phyloP scores from a whole-genome alignment of 2,797 vertebrate species.

The Enteromius fasciolatus region DNA sequence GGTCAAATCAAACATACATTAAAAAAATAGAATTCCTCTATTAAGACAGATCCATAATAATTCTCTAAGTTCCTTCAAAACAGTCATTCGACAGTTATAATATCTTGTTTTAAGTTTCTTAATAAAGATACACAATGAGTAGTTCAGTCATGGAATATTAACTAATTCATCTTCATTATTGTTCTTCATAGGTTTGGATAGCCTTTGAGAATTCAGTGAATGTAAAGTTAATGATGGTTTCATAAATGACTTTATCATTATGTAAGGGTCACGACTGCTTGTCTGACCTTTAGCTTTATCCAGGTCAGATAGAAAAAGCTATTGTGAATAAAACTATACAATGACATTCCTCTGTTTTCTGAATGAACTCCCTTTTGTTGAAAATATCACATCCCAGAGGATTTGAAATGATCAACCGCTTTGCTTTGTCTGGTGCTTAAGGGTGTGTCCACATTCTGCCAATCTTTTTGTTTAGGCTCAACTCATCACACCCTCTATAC shows the following conservation, averaged over 20 bases:
- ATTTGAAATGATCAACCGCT: background rate
- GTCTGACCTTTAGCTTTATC: background rate
- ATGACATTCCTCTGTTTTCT: constrained; percentile 8
- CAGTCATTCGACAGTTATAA: background rate
- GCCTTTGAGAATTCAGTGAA: background rate
- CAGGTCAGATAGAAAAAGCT: constrained; percentile 37
- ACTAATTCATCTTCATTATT: background rate
- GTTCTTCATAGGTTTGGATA: background rate
- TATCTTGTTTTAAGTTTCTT: background rate
- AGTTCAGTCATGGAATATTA: background rate
- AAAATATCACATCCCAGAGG: constrained; percentile 34
- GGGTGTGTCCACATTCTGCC: constrained; percentile 39
- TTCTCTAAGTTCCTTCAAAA: background rate
- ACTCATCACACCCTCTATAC: constrained; percentile 47
- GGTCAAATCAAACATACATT: background rate
- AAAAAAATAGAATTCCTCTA: constrained; percentile 20
- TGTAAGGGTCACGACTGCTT: background rate
- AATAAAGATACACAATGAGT: background rate
- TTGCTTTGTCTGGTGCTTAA: constrained; percentile 1
- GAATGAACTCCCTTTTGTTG: constrained; percentile 21
- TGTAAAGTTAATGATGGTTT: background rate
- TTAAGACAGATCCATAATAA: background rate
- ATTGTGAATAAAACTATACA: constrained; percentile 39
- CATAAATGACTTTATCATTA: background rate
- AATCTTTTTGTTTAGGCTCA: constrained; percentile 19